Base-by-base conservation (phyloP, 2,888 invertebrate genomes). In the Entomobrya proxima region DNA sequence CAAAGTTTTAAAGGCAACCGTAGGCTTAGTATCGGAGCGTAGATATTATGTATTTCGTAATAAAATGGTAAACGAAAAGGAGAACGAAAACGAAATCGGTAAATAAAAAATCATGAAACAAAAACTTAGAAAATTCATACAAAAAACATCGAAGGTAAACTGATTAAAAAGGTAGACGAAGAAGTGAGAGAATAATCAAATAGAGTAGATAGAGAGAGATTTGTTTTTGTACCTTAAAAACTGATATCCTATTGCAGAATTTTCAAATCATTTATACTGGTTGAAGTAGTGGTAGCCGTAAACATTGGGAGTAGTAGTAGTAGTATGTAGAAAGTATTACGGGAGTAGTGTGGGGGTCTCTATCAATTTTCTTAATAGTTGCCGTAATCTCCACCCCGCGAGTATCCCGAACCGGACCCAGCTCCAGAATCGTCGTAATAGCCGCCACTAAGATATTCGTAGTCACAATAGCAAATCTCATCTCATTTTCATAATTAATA, bases 21-120 rank as follows among this genome's bases (percentile, higher is more conserved):
- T 21, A 86, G 88, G 89, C 88, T 88, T 89, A 89, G 87, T 89
- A 89, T 89, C 88, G 88, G 89, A 89, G 88, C 89, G 88, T 80
- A 87, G 88, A 88, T 86, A 79, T 55, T 52, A 72, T 61, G 78
- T 75, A 74, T 74, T 61, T 69, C 69, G 74, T 76, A 67, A 44
- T 58, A 78, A 85, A 52, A 40, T 27, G 55, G 35, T 55, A 74
- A 86, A 84, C 84, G 74, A 86, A 87, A 86, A 82, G 82, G 79
- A 85, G 75, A 86, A 85, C 76, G 79, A 67, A 78, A 85, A 40
- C 64, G 40, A 50, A 79, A 35, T 44, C 52, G 32, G 55, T 75
- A 82, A 78, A 79, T n/a, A n/a, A 81, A 84, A 79, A 79, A 58
- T 30, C 75, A 79, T 61, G 52, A 84, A 52, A n/a, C n/a, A 77